phyloP scores from a whole-genome alignment of 2,113 vertebrate genomes.

The Scopus umbretta region DNA sequence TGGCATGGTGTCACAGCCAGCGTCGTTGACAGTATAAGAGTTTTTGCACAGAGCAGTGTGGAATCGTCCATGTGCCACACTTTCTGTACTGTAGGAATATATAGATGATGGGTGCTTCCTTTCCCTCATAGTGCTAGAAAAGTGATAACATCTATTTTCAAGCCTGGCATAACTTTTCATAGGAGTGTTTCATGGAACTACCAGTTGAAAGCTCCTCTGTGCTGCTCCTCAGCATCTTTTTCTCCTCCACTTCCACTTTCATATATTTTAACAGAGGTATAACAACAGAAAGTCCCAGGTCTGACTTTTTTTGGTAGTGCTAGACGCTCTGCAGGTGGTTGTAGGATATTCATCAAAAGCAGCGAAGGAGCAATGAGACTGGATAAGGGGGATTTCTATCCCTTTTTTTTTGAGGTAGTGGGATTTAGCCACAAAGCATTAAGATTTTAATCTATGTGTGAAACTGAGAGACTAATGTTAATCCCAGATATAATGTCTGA shows the following conservation, averaged over 20 bases:
- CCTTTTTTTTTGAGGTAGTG: background rate
- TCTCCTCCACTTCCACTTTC: background rate
- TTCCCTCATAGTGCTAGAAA: background rate
- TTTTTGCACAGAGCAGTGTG: background rate
- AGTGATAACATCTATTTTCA: background rate
- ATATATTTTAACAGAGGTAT: background rate
- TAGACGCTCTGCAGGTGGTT: background rate
- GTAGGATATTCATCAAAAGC: background rate
- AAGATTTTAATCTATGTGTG: constrained; percentile 58
- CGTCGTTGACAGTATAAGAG: background rate
- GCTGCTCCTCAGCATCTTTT: background rate
- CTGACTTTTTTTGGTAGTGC: background rate
- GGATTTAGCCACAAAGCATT: background rate
- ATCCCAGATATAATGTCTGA: background rate
- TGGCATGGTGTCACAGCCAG: background rate
- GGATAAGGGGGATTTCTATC: background rate
- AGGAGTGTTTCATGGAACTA: background rate
- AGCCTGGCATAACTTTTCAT: background rate
- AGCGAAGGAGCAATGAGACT: background rate
- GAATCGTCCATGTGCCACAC: background rate
- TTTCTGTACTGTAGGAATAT: background rate
- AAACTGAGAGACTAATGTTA: constrained; percentile 34
- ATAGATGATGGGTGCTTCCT: background rate
- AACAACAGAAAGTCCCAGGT: background rate
- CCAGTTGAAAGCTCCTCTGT: background rate